phyloP scores from a whole-genome alignment of 2,113 vertebrate genomes.

The Phalacrocorax carbo region DNA sequence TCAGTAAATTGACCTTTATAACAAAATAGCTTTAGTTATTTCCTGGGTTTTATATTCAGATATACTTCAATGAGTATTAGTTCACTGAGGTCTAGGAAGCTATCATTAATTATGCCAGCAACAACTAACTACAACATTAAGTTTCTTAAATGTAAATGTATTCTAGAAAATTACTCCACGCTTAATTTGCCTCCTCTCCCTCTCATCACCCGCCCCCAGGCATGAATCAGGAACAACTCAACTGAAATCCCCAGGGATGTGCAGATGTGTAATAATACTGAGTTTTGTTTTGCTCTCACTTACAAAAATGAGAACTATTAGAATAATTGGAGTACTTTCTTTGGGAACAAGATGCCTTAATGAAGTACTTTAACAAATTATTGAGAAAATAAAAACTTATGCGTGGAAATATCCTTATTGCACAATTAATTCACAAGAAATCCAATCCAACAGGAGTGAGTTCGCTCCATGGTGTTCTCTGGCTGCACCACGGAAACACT shows the following conservation, averaged over 20 bases:
- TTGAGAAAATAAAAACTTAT: not conserved
- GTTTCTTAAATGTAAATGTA: not conserved
- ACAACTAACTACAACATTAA: not conserved
- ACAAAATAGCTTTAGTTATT: not conserved
- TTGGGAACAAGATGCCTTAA: not conserved
- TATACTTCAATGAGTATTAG: not conserved
- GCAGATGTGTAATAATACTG: not conserved
- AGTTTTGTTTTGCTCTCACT: not conserved
- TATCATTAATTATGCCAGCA: not conserved
- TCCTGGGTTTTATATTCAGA: not conserved
- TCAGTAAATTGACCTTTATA: not conserved
- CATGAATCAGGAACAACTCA: not conserved
- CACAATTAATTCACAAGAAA: not conserved
- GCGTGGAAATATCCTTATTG: not conserved
- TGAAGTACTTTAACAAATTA: not conserved
- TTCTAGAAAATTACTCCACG: not conserved
- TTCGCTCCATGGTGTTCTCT: not conserved
- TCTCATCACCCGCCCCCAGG: not conserved
- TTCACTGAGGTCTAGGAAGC: not conserved
- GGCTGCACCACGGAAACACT: too few relatives aligned
- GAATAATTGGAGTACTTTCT: not conserved
- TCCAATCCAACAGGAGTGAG: too few relatives aligned
- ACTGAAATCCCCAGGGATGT: not conserved
- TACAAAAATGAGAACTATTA: not conserved
- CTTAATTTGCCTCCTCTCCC: not conserved